Evolutionary conservation across 2,113 vertebrate species (phyloP), one percentile per base, ranked within the genome.

Genomic region (Oryzias woworae): DNA sequence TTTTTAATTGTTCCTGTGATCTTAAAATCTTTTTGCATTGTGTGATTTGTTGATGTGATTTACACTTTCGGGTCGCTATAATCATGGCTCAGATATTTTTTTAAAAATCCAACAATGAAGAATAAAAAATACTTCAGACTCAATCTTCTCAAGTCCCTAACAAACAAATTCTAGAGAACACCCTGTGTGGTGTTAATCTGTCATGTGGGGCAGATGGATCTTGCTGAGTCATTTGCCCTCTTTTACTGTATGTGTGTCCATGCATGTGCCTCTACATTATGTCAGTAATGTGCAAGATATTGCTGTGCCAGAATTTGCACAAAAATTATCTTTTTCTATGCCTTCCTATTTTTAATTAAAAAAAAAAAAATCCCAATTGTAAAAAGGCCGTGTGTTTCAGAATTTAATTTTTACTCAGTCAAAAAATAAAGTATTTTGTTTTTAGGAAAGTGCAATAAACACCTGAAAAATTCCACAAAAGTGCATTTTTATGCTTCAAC

Each of bases 141-240:
- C 48, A 49, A 14, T 61, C 7, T 2, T 46, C n/a, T n/a, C 1
- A 3, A 18, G 42, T 23, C 53, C 26, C 46, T 22, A 41, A 52
- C 43, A 52, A 53, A 69, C 41, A 0, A 49, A 17, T 36, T 53
- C n/a, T 70, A 20, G 36, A 45, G 23, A 43, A 17, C 71, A 78
- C 68, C 61, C 65, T 58, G 62, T 24, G 13, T 46, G n/a, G 42
- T 77, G 66, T 67, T 77, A 60, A 67, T 51, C 47, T 60, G 58
- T 73, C 53, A 62, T 59, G 55, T 53, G 46, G 51, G 66, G 75
- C 75, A 82, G 80, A 82, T 78, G 75, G 75, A 63, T 69, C 58
- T 53, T 3, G 1, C 63, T 71, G 56, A 77, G 58, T 77, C 74
- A 71, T 56, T 70, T 70, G 58, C 51, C 56, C 68, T 56, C 42